Evolutionary conservation across 2,797 vertebrate genomes (phyloP), one percentile per base, ranked within the genome.

Genomic region (Typhlichthys subterraneus): DNA sequence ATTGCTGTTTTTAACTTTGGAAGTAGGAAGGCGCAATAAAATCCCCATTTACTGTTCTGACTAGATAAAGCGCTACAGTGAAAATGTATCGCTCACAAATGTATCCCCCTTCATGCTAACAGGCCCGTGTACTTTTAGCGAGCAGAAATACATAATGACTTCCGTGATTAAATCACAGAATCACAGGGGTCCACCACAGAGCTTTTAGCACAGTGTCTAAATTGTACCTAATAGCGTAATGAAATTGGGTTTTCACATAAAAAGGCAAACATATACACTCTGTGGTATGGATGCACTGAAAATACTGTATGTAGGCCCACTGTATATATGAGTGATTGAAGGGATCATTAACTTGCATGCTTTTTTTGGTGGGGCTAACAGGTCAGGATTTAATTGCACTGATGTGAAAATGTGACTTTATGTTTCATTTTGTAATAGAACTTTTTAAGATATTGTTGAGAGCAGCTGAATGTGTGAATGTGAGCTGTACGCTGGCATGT

Each of bases 341-440:
- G 61, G 79, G 80, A 64, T 82, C 67, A 85, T 76, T 77, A 76
- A 76, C 67, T 81, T 92, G 88, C 91, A 92, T 92, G 88, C 87
- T 91, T 85, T 86, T 85, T 82, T 86, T 85, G 88, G 82, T 86
- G 74, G 83, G 85, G 77, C 77, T 80, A 85, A 77, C 72, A 49
- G 77, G 89, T 90, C 90, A 90, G 87, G 90, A 84, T 90, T 87
- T 76, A 87, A 87, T 85, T 92, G 88, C 89, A 91, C 88, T 91
- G 83, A 87, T 88, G 86, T 85, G 75, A 79, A 78, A 66, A 85
- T 86, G 83, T 89, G 82, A 84, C 77, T 53, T 79, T 70, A 83
- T 90, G 71, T 79, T 89, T 82, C 2, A 72, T 73, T 87, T 85
- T 68, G 77, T 86, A 83, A 63, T 61, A 81, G 73, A 57, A 77